Conservation (phyloP, 2,113 vertebrate species). For the Halichoerus grypus region DNA sequence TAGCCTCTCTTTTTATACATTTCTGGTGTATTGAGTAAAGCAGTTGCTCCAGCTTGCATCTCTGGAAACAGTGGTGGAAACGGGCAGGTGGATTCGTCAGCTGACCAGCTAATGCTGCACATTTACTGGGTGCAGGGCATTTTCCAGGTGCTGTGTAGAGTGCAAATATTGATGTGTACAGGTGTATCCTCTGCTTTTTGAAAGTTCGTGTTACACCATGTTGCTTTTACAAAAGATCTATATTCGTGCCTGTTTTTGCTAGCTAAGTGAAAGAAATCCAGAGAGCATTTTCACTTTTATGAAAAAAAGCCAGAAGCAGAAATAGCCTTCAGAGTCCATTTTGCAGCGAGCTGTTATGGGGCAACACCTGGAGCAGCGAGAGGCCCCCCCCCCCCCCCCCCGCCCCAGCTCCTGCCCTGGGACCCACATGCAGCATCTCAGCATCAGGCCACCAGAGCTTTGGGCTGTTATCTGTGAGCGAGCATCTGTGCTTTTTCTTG, state of each 20-base stretch:
- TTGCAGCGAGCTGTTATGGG: neutral
- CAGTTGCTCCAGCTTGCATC: neutral
- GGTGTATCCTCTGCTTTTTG: too few species aligned
- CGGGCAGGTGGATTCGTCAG: neutral
- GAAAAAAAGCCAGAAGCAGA: neutral
- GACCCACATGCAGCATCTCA: neutral
- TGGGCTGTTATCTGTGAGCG: neutral
- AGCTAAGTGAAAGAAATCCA: neutral
- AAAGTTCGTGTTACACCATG: neutral
- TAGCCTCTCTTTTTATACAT: neutral
- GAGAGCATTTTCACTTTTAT: neutral
- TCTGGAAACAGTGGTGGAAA: neutral
- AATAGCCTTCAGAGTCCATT: neutral
- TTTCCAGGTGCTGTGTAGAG: neutral
- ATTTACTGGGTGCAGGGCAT: neutral
- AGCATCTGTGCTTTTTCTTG: neutral
- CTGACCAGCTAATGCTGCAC: neutral
- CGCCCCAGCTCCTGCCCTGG: neutral
- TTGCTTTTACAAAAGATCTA: neutral
- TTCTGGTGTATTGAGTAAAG: neutral
- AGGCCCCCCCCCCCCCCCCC: neutral
- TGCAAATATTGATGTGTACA: neutral
- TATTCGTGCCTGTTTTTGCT: neutral
- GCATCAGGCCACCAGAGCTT: neutral
- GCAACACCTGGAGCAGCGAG: neutral